phyloP scores from a whole-genome alignment of 2,888 invertebrate genomes.

The Drosophila fungiperda region DNA sequence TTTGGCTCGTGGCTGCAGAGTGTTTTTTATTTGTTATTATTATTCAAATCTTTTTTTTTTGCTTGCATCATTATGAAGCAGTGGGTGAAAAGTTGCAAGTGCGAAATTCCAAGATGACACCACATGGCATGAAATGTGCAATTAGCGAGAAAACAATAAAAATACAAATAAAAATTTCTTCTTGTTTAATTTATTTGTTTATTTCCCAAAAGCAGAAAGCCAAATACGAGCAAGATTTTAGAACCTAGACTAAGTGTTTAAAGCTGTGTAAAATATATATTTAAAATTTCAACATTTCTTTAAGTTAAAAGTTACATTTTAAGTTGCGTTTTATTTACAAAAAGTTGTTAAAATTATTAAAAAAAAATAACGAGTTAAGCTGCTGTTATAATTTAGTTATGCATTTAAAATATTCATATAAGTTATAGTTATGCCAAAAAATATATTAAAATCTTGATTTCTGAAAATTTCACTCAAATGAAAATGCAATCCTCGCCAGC shows the following conservation, averaged over 20 bases:
- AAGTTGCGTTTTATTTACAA: background rate
- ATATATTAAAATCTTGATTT: background rate
- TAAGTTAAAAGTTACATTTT: background rate
- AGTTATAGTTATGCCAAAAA: background rate
- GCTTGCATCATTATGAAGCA: constrained; percentile 18
- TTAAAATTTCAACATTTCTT: background rate
- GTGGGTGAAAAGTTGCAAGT: background rate
- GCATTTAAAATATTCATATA: background rate
- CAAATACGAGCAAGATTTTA: background rate
- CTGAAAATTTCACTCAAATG: background rate
- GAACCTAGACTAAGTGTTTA: background rate
- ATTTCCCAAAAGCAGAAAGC: background rate
- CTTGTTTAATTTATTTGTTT: background rate
- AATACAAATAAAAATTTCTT: background rate
- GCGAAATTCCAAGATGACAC: constrained; percentile 39
- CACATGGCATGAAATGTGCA: constrained; percentile 38
- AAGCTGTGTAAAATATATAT: background rate
- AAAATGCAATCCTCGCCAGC: background rate
- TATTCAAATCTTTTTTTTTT: background rate
- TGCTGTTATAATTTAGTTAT: background rate
- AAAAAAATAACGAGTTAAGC: too few relatives aligned
- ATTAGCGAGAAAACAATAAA: constrained; percentile 37
- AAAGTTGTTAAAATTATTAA: background rate
- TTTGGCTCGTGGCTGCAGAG: constrained; percentile 71
- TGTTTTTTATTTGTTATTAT: background rate